phyloP scores from a whole-genome alignment of 2,888 invertebrate species.

The Acanthosepion lycidas region DNA sequence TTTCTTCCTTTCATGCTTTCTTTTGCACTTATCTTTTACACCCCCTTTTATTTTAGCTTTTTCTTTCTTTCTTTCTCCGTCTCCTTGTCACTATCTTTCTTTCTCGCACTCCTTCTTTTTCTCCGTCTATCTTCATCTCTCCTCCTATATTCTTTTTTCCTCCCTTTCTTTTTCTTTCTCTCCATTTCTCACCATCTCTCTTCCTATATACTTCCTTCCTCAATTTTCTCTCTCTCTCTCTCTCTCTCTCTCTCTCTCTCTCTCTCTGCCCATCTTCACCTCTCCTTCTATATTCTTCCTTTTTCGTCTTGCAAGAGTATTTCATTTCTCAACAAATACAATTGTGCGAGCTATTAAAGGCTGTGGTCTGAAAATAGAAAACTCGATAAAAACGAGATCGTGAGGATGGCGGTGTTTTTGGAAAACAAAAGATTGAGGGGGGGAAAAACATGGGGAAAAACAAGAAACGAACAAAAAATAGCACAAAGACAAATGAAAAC shows the following conservation, averaged over 20 bases:
- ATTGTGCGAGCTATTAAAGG: background rate
- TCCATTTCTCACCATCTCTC: no score
- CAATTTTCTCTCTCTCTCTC: background rate
- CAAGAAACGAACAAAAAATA: background rate
- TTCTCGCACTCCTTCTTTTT: no score
- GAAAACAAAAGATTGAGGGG: background rate
- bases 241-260: background rate
- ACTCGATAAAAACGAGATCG: background rate
- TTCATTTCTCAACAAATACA: background rate
- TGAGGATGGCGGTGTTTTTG: background rate
- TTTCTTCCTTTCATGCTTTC: no score
- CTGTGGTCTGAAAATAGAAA: background rate
- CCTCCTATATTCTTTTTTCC: no score
- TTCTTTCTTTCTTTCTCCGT: no score
- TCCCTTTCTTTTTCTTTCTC: no score
- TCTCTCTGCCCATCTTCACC: background rate
- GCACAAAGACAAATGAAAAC: background rate
- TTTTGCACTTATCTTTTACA: no score
- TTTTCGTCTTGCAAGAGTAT: background rate
- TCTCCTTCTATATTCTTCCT: background rate
- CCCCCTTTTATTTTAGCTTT: no score
- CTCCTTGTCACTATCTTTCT: no score
- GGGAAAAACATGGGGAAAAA: background rate
- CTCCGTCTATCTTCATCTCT: no score
- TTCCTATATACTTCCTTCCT: background rate